Evolutionary conservation across 1,140 invertebrate species (phyloP).

Genomic region (Zaprionus taronus): DNA sequence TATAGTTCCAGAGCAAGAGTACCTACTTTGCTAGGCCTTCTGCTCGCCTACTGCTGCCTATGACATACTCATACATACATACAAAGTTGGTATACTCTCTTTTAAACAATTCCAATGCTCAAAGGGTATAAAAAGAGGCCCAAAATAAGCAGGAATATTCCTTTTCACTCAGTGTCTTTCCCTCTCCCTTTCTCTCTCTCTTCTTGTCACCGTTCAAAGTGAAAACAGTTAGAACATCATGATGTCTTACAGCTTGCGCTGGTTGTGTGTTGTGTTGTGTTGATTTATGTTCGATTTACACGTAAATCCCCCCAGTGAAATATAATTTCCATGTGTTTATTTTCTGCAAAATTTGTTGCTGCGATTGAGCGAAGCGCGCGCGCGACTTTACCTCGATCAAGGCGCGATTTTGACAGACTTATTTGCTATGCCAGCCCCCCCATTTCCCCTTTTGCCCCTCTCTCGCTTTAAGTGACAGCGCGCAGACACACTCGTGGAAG

Average conservation of each 20-base stretch:
- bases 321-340: slow-evolving; percentile 79
- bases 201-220: slow-evolving; percentile 22
- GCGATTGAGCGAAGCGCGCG: slow-evolving; percentile 50
- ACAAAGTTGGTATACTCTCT: too few relatives aligned
- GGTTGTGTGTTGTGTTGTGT: slow-evolving; percentile 37
- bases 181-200: neutral
- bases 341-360: slow-evolving; percentile 56
- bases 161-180: neutral
- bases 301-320: slow-evolving; percentile 68
- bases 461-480: slow-evolving; percentile 14
- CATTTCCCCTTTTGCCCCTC: neutral
- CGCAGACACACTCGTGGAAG: slow-evolving; percentile 5
- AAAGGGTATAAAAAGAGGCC: neutral
- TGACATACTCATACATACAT: too few relatives aligned
- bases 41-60: too few relatives aligned
- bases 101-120: too few relatives aligned
- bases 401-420: slow-evolving; percentile 37
- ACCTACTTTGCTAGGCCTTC: too few relatives aligned
- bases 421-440: slow-evolving; percentile 5
- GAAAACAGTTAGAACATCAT: slow-evolving; percentile 40
- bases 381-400: slow-evolving; percentile 35
- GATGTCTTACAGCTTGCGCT: slow-evolving; percentile 1
- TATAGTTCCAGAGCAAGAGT: too few relatives aligned
- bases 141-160: neutral
- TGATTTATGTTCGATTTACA: slow-evolving; percentile 77